Evolutionary conservation across 2,113 vertebrate species (phyloP).

Genomic region (Taurulus bubalis): DNA sequence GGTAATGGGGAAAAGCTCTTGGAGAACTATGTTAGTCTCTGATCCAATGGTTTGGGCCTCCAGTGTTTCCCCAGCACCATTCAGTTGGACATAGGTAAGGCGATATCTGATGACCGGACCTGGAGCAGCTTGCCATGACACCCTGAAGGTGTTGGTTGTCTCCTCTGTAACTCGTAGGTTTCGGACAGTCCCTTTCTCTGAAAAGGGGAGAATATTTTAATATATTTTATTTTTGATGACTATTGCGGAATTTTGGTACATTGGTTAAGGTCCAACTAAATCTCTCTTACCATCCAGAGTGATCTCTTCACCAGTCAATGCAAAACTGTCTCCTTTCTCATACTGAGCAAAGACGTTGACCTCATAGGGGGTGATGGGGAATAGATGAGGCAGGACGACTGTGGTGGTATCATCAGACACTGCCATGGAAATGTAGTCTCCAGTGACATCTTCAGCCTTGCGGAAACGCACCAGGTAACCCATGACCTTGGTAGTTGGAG

Average conservation of each 20-base stretch:
- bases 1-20: conserved; percentile 90
- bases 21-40: conserved; percentile 88
- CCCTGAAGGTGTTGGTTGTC: conserved; percentile 92
- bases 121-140: conserved; percentile 92
- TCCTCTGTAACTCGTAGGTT: conserved; percentile 93
- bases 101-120: conserved; percentile 91
- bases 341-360: conserved; percentile 95
- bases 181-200: conserved; percentile 91
- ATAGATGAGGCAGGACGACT: conserved; percentile 87
- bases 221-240: background rate
- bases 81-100: conserved; percentile 87
- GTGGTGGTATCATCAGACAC: conserved; percentile 86
- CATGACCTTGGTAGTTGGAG: conserved; percentile 83
- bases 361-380: conserved; percentile 90
- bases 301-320: conserved; percentile 91
- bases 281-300: conserved; percentile 89
- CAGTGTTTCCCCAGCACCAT: conserved; percentile 85
- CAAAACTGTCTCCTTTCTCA: conserved; percentile 91
- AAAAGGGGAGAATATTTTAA: conserved; percentile 51
- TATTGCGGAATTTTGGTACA: background rate
- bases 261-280: background rate
- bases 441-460: conserved; percentile 83
- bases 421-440: conserved; percentile 88
- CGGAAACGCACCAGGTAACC: conserved; percentile 93
- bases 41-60: conserved; percentile 87